Evolutionary conservation across 2,888 invertebrate species (phyloP), one percentile per base, ranked within the genome.

Genomic region (Platycnemis pennipes): DNA sequence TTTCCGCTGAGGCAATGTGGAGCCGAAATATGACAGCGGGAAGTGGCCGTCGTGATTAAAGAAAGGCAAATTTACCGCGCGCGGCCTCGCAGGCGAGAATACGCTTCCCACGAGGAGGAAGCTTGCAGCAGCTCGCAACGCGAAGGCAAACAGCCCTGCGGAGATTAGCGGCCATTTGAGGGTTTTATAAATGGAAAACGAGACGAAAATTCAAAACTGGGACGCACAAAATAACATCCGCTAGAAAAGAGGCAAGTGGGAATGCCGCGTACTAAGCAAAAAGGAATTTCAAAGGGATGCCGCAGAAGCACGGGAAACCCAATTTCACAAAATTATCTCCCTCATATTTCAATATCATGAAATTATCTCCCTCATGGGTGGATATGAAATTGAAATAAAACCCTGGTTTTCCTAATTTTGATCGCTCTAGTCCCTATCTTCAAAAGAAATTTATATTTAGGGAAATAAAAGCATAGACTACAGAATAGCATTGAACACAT

Each of bases 31-130:
- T 37, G 77, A 13, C 8, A 77, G 37, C 37, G 37, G 31, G 37
- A 77, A 77, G 77, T 77, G 37, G 77, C 77, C 77, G 77, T 37
- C 77, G 37, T 77, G 77, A 77, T 77, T 77, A 77, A 77, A 77
- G 77, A 77, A 77, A 37, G 26, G 2, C 37, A 37, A 37, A 77
- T 77, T 63, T 63, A 63, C 63, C 77, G 77, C 16, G 37, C 77
- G 16, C 37, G 77, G 37, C 77, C 77, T 13, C 31, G 37, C 13
- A 37, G 11, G 77, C 16, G 37, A 26, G 37, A 37, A 37, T 77
- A 13, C 13, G 26, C n/a, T 37, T 77, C 13, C 77, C 11, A 16
- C 31, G 31, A 13, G 7, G 63, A 3, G n/a, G 8, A 63, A n/a
- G 19, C 8, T 63, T n/a, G n/a, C 13, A 1, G 37, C 37, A 1